Percentiles rank a stretch among this genome's conserved stretches.
phyloP scores from a whole-genome alignment of 2,113 vertebrate genomes.

The Condylura cristata region DNA sequence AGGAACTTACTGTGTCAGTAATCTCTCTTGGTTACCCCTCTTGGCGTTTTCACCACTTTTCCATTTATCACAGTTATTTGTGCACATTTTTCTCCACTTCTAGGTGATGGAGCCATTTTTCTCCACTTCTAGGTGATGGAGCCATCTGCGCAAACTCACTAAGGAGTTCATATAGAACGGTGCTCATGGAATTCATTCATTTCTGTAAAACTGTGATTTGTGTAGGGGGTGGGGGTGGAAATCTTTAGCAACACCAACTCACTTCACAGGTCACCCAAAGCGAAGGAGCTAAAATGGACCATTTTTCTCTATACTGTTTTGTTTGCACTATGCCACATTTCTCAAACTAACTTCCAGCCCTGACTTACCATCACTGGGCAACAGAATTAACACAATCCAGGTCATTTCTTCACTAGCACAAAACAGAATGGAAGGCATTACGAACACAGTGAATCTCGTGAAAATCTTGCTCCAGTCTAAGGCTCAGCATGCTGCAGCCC shows the following conservation, averaged over 20 bases:
- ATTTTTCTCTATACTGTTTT: neutral
- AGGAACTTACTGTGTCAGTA: conserved; percentile 1
- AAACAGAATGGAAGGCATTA: neutral
- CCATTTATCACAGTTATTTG: neutral
- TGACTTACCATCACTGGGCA: neutral
- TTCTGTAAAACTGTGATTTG: neutral
- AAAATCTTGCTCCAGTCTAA: neutral
- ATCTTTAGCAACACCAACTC: neutral
- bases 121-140: neutral
- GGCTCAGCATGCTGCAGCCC: neutral
- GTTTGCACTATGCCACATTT: neutral
- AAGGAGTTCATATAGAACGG: neutral
- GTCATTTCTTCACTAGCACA: neutral
- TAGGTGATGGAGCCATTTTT: neutral
- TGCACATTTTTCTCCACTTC: neutral
- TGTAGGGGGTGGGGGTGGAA: neutral
- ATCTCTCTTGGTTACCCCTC: neutral
- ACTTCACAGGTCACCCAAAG: neutral
- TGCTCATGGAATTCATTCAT: neutral
- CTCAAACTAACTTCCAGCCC: neutral
- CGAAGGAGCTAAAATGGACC: neutral
- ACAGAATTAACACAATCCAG: neutral
- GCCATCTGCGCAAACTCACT: neutral
- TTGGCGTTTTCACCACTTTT: neutral
- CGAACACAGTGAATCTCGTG: neutral